Conservation (phyloP, 2,113 vertebrate species). For the Caranx melampygus region DNA sequence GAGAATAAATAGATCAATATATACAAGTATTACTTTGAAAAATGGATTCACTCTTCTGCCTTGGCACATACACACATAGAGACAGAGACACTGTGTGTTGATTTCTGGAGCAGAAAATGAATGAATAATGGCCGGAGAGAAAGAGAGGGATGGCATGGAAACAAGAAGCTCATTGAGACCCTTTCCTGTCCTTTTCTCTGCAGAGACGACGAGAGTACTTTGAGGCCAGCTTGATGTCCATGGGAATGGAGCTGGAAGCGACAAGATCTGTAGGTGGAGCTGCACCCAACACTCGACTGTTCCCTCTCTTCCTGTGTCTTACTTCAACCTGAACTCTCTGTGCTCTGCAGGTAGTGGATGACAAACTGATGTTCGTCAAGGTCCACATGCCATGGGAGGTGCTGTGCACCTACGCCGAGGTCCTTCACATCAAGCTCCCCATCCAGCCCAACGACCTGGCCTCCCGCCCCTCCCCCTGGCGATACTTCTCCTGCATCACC, state of each 20-base stretch:
- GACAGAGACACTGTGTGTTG: neutral
- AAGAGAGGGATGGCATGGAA: neutral
- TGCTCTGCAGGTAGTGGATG: slow-evolving; percentile 85
- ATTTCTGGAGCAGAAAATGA: neutral
- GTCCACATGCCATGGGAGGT: slow-evolving; percentile 93
- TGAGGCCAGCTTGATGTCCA: slow-evolving; percentile 89
- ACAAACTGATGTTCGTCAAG: slow-evolving; percentile 89
- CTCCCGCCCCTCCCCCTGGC: slow-evolving; percentile 83
- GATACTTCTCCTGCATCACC: slow-evolving; percentile 86
- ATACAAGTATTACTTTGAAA: no score
- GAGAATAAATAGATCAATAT: no score
- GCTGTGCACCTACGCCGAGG: slow-evolving; percentile 90
- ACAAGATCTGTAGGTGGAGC: slow-evolving; percentile 87
- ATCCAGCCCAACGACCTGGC: slow-evolving; percentile 88
- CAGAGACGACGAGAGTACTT: slow-evolving; percentile 89
- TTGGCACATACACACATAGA: neutral
- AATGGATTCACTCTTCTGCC: neutral
- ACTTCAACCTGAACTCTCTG: neutral
- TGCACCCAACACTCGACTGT: no score
- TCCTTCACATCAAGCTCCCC: slow-evolving; percentile 94
- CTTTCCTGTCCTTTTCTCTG: slow-evolving; percentile 22
- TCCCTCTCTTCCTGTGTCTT: neutral
- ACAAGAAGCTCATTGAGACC: neutral
- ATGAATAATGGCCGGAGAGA: neutral
- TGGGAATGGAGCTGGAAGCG: slow-evolving; percentile 91